Conservation (phyloP, 2,888 invertebrate genomes). For the Acleris cristana region DNA sequence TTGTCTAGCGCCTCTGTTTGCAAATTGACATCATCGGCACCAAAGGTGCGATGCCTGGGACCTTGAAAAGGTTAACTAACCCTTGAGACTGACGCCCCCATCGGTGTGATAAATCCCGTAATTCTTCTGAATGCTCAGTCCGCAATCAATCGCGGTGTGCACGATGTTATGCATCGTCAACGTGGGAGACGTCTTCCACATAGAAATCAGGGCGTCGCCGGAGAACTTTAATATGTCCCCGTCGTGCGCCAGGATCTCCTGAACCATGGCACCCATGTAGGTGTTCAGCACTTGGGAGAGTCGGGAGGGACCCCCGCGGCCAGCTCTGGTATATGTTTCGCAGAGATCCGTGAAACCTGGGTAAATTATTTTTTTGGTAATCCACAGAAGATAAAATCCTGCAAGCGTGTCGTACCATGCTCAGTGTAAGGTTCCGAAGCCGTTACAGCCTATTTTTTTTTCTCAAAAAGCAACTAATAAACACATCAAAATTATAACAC, state of each 20-base stretch:
- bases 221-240: slow-evolving; percentile 88
- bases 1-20: too few relatives aligned
- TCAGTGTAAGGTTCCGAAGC: too few relatives aligned
- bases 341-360: slow-evolving; percentile 86
- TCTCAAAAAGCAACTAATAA: too few relatives aligned
- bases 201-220: slow-evolving; percentile 86
- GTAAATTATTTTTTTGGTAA: too few relatives aligned
- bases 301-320: slow-evolving; percentile 87
- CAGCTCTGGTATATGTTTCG: slow-evolving; percentile 86
- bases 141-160: slow-evolving; percentile 86
- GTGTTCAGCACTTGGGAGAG: slow-evolving; percentile 87
- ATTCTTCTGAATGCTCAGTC: slow-evolving; percentile 86
- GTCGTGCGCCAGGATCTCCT: slow-evolving; percentile 86
- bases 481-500: too few relatives aligned
- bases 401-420: too few relatives aligned
- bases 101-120: slow-evolving; percentile 86
- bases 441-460: too few relatives aligned
- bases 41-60: too few relatives aligned
- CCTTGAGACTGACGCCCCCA: slow-evolving; percentile 84
- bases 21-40: too few relatives aligned
- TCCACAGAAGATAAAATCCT: too few relatives aligned
- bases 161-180: slow-evolving; percentile 84
- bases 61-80: slow-evolving; percentile 53
- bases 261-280: slow-evolving; percentile 89
- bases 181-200: slow-evolving; percentile 85